Conservation (phyloP, 2,888 invertebrate genomes). For the Ametastegia equiseti region DNA sequence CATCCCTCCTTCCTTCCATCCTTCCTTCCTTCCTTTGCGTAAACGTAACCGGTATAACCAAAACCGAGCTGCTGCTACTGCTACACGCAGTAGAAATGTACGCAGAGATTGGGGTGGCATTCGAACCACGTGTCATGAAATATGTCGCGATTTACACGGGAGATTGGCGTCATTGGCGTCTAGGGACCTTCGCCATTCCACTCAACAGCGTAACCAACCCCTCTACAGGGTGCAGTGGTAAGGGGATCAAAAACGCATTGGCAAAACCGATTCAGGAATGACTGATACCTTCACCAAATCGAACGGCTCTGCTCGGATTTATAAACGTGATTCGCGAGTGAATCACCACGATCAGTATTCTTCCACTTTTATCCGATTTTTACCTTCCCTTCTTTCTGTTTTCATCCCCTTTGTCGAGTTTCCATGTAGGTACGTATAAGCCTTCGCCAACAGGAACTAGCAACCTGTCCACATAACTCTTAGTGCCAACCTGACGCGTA, state of each 20-base stretch:
- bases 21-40: too few species aligned
- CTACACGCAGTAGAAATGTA: background rate
- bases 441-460: background rate
- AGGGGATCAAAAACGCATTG: conserved; percentile 73
- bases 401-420: background rate
- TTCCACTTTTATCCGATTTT: background rate
- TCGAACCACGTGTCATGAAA: conserved; percentile 67
- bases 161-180: conserved; percentile 75
- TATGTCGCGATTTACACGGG: conserved; percentile 75
- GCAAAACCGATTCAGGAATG: conserved; percentile 61
- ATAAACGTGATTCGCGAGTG: conserved; percentile 38
- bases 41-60: background rate
- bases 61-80: background rate
- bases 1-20: conserved; percentile 53
- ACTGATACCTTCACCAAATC: conserved; percentile 30
- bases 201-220: too few species aligned
- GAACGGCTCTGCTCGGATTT: conserved; percentile 35
- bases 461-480: background rate
- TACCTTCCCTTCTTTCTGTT: background rate
- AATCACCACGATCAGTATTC: conserved; percentile 14
- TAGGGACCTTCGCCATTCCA: conserved; percentile 64
- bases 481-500: background rate
- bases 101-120: conserved; percentile 33
- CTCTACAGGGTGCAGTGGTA: conserved; percentile 36
- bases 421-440: background rate